These are phyloP conservation scores for Malthinus seriepunctatus DNA, from an alignment of 2,888 invertebrate genomes.

Conservation along the genomic window DNA sequence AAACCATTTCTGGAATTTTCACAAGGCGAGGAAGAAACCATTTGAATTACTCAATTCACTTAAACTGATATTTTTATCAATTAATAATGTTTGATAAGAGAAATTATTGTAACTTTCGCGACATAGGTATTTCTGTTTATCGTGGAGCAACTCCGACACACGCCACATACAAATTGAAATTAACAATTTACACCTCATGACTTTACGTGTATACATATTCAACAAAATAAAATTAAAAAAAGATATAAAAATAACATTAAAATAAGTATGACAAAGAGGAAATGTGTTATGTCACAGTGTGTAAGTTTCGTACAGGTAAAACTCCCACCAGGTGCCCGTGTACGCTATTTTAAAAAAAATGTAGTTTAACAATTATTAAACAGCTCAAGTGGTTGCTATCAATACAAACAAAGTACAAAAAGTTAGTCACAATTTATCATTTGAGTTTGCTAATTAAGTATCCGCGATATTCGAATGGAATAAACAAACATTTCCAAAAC, in stretches of 20 bases:
- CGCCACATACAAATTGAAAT: conserved; percentile 11
- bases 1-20: conserved; percentile 16
- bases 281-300: conserved; percentile 21
- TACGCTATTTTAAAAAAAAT: background rate
- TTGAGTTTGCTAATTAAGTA: background rate
- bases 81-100: background rate
- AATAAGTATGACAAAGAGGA: conserved; percentile 15
- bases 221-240: conserved; percentile 10
- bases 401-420: conserved; percentile 2
- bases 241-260: conserved; percentile 12
- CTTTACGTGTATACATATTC: background rate
- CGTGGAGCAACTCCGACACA: background rate
- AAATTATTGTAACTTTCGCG: background rate
- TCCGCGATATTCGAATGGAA: too few relatives aligned
- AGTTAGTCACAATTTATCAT: conserved; percentile 1
- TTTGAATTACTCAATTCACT: background rate
- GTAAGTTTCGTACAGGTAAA: conserved; percentile 24
- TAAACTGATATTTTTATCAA: background rate
- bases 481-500: too few relatives aligned
- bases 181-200: conserved; percentile 9
- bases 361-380: background rate
- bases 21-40: conserved; percentile 23
- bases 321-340: conserved; percentile 31
- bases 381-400: background rate
- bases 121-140: too few relatives aligned